Evolutionary conservation across 2,113 vertebrate species (phyloP), one percentile per base, ranked within the genome.

Genomic region (Datnioides undecimradiatus): DNA sequence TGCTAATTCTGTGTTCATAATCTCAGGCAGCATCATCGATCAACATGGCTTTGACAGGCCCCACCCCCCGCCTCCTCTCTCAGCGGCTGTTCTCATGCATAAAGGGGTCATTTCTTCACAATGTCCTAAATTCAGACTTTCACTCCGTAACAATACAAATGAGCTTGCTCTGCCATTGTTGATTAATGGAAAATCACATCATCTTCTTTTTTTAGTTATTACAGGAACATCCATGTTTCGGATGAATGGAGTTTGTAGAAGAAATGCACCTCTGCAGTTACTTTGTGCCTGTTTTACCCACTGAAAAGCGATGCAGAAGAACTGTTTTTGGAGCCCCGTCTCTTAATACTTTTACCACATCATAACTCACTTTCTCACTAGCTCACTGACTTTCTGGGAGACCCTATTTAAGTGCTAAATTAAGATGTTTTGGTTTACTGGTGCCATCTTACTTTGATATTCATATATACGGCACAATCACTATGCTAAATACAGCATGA

Each of bases 71-170:
- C 64, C 62, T 82, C 46, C 64, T 73, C 82, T 77, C 78, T 71
- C 76, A 46, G 79, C 87, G 73, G 94, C 96, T 93, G 94, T 94
- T 94, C 93, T 92, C 94, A 95, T 94, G 95, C 95, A 95, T 87
- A 92, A 91, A 88, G 84, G 92, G 96, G 96, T 97, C 95, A 96
- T 96, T 96, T 96, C 96, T 96, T 95, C 93, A 95, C 94, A 90
- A 94, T 95, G 95, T 96, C 96, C 96, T 95, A 94, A 95, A 97
- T 97, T 94, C 95, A 95, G 95, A 95, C 95, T 96, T 96, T 96
- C 95, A 93, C 94, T 90, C 90, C 82, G 91, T 95, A 96, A 95
- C 96, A 96, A 96, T 95, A 96, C 94, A 97, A 94, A 95, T 95
- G 95, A 96, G 96, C 96, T 95, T 94, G 93, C 94, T 92, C 93